Base-by-base conservation (phyloP, 2,113 vertebrate species). In the Neolamprologus cancellatus region DNA sequence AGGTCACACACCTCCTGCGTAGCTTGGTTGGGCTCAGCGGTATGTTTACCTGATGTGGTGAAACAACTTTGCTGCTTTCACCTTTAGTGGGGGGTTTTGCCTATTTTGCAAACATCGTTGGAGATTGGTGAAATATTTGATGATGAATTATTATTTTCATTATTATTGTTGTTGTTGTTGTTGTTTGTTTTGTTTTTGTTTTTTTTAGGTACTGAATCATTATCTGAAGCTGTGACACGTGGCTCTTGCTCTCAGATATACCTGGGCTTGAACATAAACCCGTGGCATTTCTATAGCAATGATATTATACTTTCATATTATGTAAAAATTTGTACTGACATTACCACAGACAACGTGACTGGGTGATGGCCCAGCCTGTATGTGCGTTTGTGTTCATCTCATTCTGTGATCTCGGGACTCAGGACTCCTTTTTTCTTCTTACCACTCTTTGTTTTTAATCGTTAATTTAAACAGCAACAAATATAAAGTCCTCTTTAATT, bases 101-200 rank as follows among this genome's bases (percentile, higher is more conserved):
- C 4, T 69, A 23, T 15, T 41, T 9, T 41, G n/a, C 61, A 23
- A 64, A 64, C 12, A 23, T 23, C 1, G 3, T 41, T 69, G 64
- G n/a, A 69, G n/a, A 8, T 41, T 69, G 64, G n/a, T 41, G n/a
- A 69, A 41, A 23, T 39, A 39, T 14, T 39, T 66, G 2, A 41
- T 39, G 11, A 1, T 41, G 7, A 69, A 66, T 66, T 66, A 20
- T 66, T 66, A 23, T 69, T 64, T 1, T 61, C 2, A 7, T 32
- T 69, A 1, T 23, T 39, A 4, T 20, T 13, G 0, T 59, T 34
- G 0, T 54, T 50, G 7, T 48, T 14, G 0, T 53, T 53, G 0
- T 52, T 50, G 0, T 53, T n/a, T n/a, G n/a, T n/a, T n/a, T n/a
- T n/a, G n/a, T n/a, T n/a, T n/a, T n/a, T 53, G 0, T 3, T 7